A percentile compares a stretch with the other conserved stretches of the same genome.
phyloP scores from a whole-genome alignment of 2,797 vertebrate species.

The Enteromius paludinosus region DNA sequence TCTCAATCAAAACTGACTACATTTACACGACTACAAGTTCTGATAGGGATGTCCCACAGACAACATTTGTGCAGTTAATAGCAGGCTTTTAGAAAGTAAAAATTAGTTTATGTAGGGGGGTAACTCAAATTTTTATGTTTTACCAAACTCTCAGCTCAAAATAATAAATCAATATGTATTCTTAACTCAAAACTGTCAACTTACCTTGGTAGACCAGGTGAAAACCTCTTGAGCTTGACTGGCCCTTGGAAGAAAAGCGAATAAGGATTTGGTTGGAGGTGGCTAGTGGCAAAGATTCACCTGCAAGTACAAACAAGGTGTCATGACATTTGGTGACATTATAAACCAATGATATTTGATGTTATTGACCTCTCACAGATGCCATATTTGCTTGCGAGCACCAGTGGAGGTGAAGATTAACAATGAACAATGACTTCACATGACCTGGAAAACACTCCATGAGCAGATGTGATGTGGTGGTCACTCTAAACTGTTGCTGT shows the following conservation, averaged over 20 bases:
- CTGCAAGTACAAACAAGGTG: slow-evolving; percentile 70
- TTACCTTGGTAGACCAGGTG: slow-evolving; percentile 98
- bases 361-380: slow-evolving; percentile 18
- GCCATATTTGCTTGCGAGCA: slow-evolving; percentile 14
- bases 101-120: no score
- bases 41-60: neutral
- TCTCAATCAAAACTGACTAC: slow-evolving; percentile 33
- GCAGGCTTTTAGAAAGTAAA: neutral
- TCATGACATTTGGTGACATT: slow-evolving; percentile 27
- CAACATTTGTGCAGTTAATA: neutral
- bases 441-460: no score
- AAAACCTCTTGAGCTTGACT: slow-evolving; percentile 91
- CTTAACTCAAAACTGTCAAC: slow-evolving; percentile 41
- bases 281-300: slow-evolving; percentile 93
- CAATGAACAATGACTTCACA: neutral
- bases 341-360: slow-evolving; percentile 24
- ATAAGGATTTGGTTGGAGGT: slow-evolving; percentile 96
- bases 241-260: slow-evolving; percentile 93
- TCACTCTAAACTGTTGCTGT: neutral
- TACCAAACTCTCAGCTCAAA: no score
- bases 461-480: neutral
- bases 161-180: no score
- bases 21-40: neutral
- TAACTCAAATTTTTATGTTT: no score
- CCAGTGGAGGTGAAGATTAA: neutral